Base-by-base conservation (phyloP, 2,888 invertebrate genomes). In the Cyclophora albipunctata region DNA sequence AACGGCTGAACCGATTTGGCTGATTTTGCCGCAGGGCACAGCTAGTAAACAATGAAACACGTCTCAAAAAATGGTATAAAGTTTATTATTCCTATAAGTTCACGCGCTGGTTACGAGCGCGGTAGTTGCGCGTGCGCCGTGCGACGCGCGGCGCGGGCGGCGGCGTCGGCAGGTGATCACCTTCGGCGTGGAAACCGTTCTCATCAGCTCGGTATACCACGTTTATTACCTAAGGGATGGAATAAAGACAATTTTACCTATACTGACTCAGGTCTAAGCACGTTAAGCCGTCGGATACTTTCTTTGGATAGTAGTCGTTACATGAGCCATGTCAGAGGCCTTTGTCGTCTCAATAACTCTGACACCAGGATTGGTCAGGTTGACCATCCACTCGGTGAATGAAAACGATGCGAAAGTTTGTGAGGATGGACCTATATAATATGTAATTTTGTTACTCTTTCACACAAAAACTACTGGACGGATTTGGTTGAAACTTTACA, bases 101-200 rank as follows among this genome's bases (percentile, higher is more conserved):
- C 20, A 20, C 20, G 20, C 20, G 20, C 20, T 20, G 20, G 20
- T 20, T 20, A 20, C 20, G 20, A 20, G 20, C 20, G 20, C 20
- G 20, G 20, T 1, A 20, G 20, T 20, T 20, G 20, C 20, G 20
- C 20, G 20, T 20, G 20, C 20, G 20, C 43, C 34, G 20, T 1
- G 92, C 92, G 49, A 93, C 74, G 65, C 86, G 87, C 3, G 93
- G 93, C 34, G 93, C 91, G 52, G 93, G 93, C 7, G 93, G 93
- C 0, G 93, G 91, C 0, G 91, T 91, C 3, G 92, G 91, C 1
- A 92, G 71, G 69, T 91, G 91, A 0, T 81, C 90, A 0, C 91
- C 91, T 50, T 72, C 82, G 0, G 92, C 90, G 58, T 91, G 91
- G 81, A 91, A 93, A 0, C 93, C 93, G 56, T 91, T 91, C 69